Evolutionary conservation across 2,888 invertebrate genomes (phyloP).

Genomic region (Acanthococcus lagerstroemiae): DNA sequence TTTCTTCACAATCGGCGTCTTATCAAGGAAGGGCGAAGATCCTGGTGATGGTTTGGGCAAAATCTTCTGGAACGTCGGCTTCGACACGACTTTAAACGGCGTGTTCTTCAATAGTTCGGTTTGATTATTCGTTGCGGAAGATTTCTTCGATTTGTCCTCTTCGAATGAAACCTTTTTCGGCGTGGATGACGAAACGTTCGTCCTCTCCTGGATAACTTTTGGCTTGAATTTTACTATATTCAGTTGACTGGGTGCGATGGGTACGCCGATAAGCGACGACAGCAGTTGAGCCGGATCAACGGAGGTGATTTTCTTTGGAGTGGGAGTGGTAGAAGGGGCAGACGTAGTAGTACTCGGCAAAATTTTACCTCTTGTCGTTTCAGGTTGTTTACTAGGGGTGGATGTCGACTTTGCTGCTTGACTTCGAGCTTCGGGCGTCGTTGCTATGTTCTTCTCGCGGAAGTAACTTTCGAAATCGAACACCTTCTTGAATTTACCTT

Average conservation of each 20-base stretch:
- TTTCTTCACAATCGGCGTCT: not conserved
- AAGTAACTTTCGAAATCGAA: slow-evolving; percentile 21
- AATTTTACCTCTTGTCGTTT: not conserved
- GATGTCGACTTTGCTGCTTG: not conserved
- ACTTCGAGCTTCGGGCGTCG: not conserved
- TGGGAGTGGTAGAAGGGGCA: not conserved
- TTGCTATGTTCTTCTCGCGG: not conserved
- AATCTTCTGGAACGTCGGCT: slow-evolving; percentile 20
- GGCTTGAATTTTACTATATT: slow-evolving; percentile 22
- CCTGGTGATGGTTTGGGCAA: not conserved
- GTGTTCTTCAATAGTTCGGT: slow-evolving; percentile 4
- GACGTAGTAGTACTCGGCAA: not conserved
- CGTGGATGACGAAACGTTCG: not conserved
- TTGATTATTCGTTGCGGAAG: not conserved
- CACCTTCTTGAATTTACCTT: slow-evolving; percentile 6
- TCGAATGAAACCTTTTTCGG: slow-evolving; percentile 10
- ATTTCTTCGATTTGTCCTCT: slow-evolving; percentile 3
- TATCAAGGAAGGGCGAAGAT: not conserved
- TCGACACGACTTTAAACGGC: slow-evolving; percentile 12
- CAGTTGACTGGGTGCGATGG: slow-evolving; percentile 16
- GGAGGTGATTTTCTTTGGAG: not conserved
- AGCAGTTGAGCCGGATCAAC: slow-evolving; percentile 22
- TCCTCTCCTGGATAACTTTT: slow-evolving; percentile 15
- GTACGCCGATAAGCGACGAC: slow-evolving; percentile 10
- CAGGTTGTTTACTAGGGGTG: not conserved